Evolutionary conservation across 2,797 vertebrate species (phyloP), one percentile per base, ranked within the genome.

Genomic region (Eremophila alpestris): DNA sequence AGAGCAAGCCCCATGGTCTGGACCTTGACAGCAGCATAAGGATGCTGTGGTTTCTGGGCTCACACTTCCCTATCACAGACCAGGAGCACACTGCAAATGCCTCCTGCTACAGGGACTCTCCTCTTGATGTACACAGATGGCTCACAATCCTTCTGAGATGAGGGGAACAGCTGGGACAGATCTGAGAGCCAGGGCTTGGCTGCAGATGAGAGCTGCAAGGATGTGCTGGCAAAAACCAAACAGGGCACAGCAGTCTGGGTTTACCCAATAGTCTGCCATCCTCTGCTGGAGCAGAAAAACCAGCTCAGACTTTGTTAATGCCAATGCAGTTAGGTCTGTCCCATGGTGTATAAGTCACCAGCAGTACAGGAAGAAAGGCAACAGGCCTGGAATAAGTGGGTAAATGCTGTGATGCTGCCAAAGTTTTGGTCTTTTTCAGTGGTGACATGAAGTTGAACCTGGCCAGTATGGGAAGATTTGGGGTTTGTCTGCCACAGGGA

Each of bases 71-170:
- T 63, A 12, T 22, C 46, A 63, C 0, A 14, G 34, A 58, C 15
- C 1, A 2, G 63, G 9, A 65, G 24, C 14, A 75, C 17, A 23
- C 12, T 82, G 67, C 46, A 79, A 84, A 83, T 16, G 4, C 43
- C 40, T 88, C 9, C n/a, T 82, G 24, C n/a, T 51, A 54, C 38
- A 78, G 38, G 27, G 21, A 55, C 26, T 46, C 43, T 60, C 7
- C 11, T 13, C 26, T 75, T 0, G 1, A 55, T 1, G 9, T 38
- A 40, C 0, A 7, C 34, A 34, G 54, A 38, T 5, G 15, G 29
- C 34, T 83, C 62, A 69, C 36, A 48, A 65, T 36, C 77, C 62
- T 85, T 55, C 40, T 9, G 60, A 77, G 60, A 63, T 13, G 19
- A 76, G n/a, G 16, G 32, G 29, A 88, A 32, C 14, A 51, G 52